These are phyloP conservation scores for Cyanoramphus novaezelandiae DNA, from an alignment of 2,113 vertebrate genomes.

Conservation along the genomic window DNA sequence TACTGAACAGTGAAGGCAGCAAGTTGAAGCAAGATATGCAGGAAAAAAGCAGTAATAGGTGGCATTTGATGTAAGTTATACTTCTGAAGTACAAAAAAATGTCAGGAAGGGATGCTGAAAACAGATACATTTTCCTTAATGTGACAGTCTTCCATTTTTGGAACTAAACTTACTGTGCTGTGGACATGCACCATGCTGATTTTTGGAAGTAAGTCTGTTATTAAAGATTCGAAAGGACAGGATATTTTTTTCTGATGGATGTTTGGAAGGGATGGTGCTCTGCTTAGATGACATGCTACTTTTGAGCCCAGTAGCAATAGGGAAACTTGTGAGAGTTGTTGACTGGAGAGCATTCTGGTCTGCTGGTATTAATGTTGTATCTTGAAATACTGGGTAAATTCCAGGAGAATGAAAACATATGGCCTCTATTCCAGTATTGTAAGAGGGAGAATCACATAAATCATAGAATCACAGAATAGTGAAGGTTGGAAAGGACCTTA, in stretches of 20 bases:
- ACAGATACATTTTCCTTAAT: not conserved
- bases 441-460: not conserved
- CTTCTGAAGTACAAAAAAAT: not conserved
- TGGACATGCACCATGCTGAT: not conserved
- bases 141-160: not conserved
- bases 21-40: not conserved
- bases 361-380: not conserved
- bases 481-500: too few relatives aligned
- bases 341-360: not conserved
- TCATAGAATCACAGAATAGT: too few relatives aligned
- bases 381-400: not conserved
- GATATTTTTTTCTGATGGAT: not conserved
- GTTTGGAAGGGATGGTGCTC: not conserved
- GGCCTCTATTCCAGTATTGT: not conserved
- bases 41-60: not conserved
- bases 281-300: not conserved
- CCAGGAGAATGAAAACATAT: not conserved
- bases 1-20: not conserved
- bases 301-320: not conserved
- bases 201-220: not conserved
- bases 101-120: not conserved
- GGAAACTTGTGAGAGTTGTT: not conserved
- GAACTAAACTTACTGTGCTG: not conserved
- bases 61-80: not conserved
- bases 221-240: not conserved